Evolutionary conservation across 2,888 invertebrate genomes (phyloP), one percentile per base, ranked within the genome.

Genomic region (Arctia plantaginis): DNA sequence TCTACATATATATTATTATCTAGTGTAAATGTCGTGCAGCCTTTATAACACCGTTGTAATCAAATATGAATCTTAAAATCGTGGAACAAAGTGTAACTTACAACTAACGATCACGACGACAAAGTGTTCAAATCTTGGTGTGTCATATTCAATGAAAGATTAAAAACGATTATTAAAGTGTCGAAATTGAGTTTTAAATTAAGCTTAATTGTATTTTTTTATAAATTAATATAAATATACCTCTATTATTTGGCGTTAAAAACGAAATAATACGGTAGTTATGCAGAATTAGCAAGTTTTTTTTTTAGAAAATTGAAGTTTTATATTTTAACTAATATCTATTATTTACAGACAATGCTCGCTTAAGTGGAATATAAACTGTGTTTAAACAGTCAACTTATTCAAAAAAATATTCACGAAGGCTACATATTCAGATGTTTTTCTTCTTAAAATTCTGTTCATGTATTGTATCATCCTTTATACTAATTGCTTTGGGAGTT

Each of bases 1-100:
- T n/a, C n/a, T 82, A 71, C 74, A 84, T 76, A 33, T 35, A 51
- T 69, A 76, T 35, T 35, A 35, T 6, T 35, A 35, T 69, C 74
- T 23, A 51, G 75, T 64, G n/a, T n/a, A n/a, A n/a, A n/a, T n/a
- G 33, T 70, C 75, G 74, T 73, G 72, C 69, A 70, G 27, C 59
- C 41, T 62, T 67, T 72, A 68, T 33, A 59, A 55, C 35, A 20
- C 30, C 27, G 33, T 30, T 27, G 23, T 41, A 39, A 62, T 41
- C 51, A 69, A 55, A 4, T 33, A 51, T 55, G n/a, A 18, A 20
- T 33, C 33, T 33, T 68, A 33, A 8, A 10, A 7, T 13, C 33
- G 2, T 51, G 23, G 4, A 18, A 18, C 30, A 64, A 33, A 64
- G 51, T 51, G 33, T 35, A 35, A 55, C 15, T 55, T 55, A 18